A percentile compares a stretch with the other conserved stretches of the same genome.
These are phyloP conservation scores for Pollenia angustigena DNA, from an alignment of 2,888 invertebrate species.

Conservation along the genomic window DNA sequence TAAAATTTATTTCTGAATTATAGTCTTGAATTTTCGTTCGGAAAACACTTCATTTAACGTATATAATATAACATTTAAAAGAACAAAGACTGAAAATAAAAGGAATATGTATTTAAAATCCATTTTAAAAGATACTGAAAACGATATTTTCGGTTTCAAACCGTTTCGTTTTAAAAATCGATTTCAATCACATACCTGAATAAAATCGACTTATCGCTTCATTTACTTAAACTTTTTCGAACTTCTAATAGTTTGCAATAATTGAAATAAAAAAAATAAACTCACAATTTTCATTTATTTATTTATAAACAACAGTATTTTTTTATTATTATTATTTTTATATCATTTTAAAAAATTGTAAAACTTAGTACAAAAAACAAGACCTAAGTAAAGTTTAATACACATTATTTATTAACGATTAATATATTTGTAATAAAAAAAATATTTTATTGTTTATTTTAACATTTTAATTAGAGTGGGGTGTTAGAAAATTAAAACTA, in stretches of 20 bases:
- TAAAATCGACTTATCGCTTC: too few species aligned
- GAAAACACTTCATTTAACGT: too few species aligned
- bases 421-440: conserved; percentile 30
- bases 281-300: conserved; percentile 19
- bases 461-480: conserved; percentile 2
- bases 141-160: too few species aligned
- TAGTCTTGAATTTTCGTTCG: too few species aligned
- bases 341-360: conserved; percentile 67
- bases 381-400: conserved; percentile 69
- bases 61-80: too few species aligned
- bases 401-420: conserved; percentile 64
- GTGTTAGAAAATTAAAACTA: conserved; percentile 35
- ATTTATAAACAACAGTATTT: conserved; percentile 71
- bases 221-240: too few species aligned
- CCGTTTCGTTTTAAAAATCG: too few species aligned
- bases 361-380: conserved; percentile 72
- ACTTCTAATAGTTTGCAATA: not conserved
- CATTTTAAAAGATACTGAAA: too few species aligned
- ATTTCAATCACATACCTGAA: too few species aligned
- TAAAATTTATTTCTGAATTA: too few species aligned
- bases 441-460: conserved; percentile 24
- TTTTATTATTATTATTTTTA: conserved; percentile 54
- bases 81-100: too few species aligned
- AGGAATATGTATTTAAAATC: too few species aligned
- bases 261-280: not conserved